phyloP scores from a whole-genome alignment of 2,888 invertebrate species.

The Zootermopsis nevadensis region DNA sequence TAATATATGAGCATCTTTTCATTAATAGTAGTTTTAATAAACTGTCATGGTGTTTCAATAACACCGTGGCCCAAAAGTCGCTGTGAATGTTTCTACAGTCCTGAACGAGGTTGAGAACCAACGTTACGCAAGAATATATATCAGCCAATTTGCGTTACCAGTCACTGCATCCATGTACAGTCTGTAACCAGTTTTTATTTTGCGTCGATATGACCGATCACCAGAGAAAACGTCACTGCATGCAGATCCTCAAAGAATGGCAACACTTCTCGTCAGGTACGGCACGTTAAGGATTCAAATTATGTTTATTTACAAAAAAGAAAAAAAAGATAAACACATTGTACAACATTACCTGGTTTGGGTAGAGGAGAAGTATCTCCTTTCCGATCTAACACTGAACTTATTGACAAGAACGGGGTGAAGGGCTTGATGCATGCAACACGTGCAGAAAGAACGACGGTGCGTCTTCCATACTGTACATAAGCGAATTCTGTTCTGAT shows the following conservation, averaged over 20 bases:
- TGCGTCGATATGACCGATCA: too few relatives aligned
- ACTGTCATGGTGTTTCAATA: too few relatives aligned
- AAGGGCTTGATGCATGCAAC: background rate
- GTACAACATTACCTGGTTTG: slow-evolving; percentile 46
- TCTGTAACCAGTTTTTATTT: too few relatives aligned
- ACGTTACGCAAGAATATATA: too few relatives aligned
- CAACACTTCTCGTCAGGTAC: slow-evolving; percentile 48
- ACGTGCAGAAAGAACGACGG: background rate
- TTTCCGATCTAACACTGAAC: background rate
- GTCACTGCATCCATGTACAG: too few relatives aligned
- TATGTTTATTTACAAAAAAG: slow-evolving; percentile 47
- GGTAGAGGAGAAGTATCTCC: slow-evolving; percentile 13
- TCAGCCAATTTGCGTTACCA: too few relatives aligned
- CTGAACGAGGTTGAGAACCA: too few relatives aligned
- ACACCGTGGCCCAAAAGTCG: too few relatives aligned
- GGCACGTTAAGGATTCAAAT: slow-evolving; percentile 29
- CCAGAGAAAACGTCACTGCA: too few relatives aligned
- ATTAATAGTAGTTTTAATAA: too few relatives aligned
- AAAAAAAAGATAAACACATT: slow-evolving; percentile 45
- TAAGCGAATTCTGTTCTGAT: slow-evolving; percentile 20
- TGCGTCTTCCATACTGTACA: slow-evolving; percentile 17
- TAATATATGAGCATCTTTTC: too few relatives aligned
- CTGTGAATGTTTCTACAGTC: too few relatives aligned
- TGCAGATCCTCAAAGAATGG: slow-evolving; percentile 39
- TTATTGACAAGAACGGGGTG: slow-evolving; percentile 4